Conservation (phyloP, 2,888 invertebrate genomes). For the Plutella xylostella region DNA sequence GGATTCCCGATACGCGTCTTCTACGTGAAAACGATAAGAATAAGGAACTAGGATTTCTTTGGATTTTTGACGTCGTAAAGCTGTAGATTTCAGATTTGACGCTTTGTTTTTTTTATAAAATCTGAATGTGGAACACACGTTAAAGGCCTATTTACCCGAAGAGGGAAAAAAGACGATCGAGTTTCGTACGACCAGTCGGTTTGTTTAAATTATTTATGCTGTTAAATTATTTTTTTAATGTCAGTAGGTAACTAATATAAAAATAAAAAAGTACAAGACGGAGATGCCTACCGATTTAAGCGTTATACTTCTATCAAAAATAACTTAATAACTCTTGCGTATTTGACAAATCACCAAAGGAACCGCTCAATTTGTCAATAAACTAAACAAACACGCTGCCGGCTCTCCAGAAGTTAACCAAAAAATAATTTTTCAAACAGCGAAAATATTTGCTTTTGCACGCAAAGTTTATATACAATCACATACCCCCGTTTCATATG, state of each 20-base stretch:
- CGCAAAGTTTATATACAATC: slow-evolving; percentile 24
- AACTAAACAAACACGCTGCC: slow-evolving; percentile 34
- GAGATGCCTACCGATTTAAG: no score
- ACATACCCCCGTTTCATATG: slow-evolving; percentile 21
- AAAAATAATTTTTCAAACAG: slow-evolving; percentile 55
- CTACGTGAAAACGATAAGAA: slow-evolving; percentile 39
- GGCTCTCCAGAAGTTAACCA: slow-evolving; percentile 43
- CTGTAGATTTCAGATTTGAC: slow-evolving; percentile 26
- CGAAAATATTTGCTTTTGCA: slow-evolving; percentile 26
- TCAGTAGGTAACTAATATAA: no score
- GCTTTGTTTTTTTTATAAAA: slow-evolving; percentile 19
- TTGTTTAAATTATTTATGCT: no score
- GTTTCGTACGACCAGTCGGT: no score
- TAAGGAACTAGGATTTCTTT: slow-evolving; percentile 22
- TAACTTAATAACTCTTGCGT: no score
- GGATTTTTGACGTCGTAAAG: slow-evolving; percentile 24
- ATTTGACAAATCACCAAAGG: no score
- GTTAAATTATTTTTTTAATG: no score
- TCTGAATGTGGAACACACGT: no score
- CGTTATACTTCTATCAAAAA: no score
- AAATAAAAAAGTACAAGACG: no score
- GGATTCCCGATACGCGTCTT: slow-evolving; percentile 49
- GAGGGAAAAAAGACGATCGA: no score
- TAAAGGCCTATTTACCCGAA: no score
- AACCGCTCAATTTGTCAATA: slow-evolving; percentile 3